phyloP scores from a whole-genome alignment of 35 echinoderm and acorn worm genomes.

The Holothuria glaberrima region DNA sequence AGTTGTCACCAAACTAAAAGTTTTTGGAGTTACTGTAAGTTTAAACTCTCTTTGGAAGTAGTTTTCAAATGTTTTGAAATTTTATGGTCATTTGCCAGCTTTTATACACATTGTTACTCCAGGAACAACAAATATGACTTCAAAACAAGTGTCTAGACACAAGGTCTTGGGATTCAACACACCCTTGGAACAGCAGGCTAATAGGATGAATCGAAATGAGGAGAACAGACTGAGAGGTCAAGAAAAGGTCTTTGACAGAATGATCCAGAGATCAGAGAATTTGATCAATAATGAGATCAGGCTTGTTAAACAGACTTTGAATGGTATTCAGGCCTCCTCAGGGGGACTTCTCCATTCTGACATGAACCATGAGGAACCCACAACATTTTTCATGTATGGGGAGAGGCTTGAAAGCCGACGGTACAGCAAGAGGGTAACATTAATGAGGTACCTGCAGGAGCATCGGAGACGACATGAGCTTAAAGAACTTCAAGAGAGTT shows the following conservation, averaged over 20 bases:
- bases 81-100: too few species aligned
- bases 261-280: slow-evolving; percentile 69
- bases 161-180: slow-evolving; percentile 66
- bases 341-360: slow-evolving; percentile 52
- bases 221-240: slow-evolving; percentile 63
- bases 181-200: slow-evolving; percentile 63
- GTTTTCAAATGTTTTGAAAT: too few species aligned
- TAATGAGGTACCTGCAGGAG: slow-evolving; percentile 76
- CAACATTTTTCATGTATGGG: slow-evolving; percentile 85
- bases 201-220: slow-evolving; percentile 74
- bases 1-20: too few species aligned
- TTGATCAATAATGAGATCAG: slow-evolving; percentile 75
- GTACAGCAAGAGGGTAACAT: slow-evolving; percentile 72
- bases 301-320: slow-evolving; percentile 57
- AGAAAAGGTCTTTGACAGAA: slow-evolving; percentile 51
- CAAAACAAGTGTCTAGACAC: slow-evolving; percentile 26
- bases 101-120: too few species aligned
- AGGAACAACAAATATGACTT: neutral
- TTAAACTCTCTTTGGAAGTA: too few species aligned
- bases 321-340: slow-evolving; percentile 55
- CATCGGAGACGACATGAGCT: slow-evolving; percentile 20
- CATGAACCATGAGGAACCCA: neutral
- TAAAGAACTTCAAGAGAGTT: neutral
- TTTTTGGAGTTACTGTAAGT: too few species aligned
- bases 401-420: slow-evolving; percentile 75